Evolutionary conservation across 2,888 invertebrate genomes (phyloP), one percentile per base, ranked within the genome.

Genomic region (Adelognathus sp.): DNA sequence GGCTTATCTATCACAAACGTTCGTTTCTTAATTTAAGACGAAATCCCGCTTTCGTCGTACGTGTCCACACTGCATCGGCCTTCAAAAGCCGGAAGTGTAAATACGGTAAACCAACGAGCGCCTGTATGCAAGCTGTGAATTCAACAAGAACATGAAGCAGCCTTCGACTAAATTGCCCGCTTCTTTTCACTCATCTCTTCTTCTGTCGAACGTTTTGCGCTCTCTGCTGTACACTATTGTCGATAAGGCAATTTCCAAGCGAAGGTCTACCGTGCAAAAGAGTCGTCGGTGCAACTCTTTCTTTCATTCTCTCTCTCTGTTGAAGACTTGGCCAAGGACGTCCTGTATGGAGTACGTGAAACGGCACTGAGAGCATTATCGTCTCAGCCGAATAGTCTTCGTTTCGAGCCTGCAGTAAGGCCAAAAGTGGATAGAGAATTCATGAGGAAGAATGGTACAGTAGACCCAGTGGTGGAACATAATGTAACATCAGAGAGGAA

Each of bases 371-470:
- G 63, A 64, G 66, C 24, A 27, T 77, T 67, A 72, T 78, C 77
- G 33, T 69, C 73, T 73, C 61, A 56, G 36, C 69, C 31, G 6
- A 69, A 67, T 72, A 72, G 69, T 78, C 77, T 63, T 41, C 67
- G 31, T 16, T 64, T 39, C 14, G 27, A 18, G 29, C 6, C 41
- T n/a, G 9, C 44, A 31, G 11, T 46, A 16, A 11, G 16, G 39
- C 14, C 36, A 60, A 24, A 54, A 73, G 67, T 72, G 46, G 46
- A 56, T 50, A 39, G 21, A 31, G 39, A 70, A 36, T 67, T 60
- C 14, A 29, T 67, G 6, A n/a, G 14, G 39, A 14, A 58, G 29
- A n/a, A 11, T 56, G 29, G n/a, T 56, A 31, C 50, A 29, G 16
- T 11, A 0, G 36, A 36, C 14, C 5, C 5, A 60, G 36, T 58